These are phyloP conservation scores for Araneus ventricosus DNA, from an alignment of 1,140 invertebrate species.

Conservation along the genomic window DNA sequence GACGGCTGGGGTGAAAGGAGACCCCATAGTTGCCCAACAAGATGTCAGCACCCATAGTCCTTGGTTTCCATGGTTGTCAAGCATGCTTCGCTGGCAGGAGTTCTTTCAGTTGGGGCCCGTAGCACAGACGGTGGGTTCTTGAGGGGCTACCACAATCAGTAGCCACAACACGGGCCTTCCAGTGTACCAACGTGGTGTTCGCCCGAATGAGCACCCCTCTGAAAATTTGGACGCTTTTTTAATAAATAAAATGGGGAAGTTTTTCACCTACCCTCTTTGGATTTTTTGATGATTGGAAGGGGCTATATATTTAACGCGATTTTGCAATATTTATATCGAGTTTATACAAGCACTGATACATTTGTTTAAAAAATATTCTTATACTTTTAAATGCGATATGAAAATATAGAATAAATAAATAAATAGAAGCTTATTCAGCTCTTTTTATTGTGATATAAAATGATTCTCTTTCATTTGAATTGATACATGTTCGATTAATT, in stretches of 20 bases:
- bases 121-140: slow-evolving; percentile 22
- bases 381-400: not conserved
- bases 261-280: not conserved
- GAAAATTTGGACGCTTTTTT: slow-evolving; percentile 51
- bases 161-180: slow-evolving; percentile 59
- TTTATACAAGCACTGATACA: not conserved
- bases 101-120: slow-evolving; percentile 57
- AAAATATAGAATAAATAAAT: no score
- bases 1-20: not conserved
- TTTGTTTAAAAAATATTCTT: not conserved
- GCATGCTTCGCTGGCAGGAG: slow-evolving; percentile 67
- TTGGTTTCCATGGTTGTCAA: slow-evolving; percentile 72
- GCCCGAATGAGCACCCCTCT: slow-evolving; percentile 40
- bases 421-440: no score
- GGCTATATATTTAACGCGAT: not conserved
- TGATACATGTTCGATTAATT: no score
- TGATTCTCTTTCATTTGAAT: no score
- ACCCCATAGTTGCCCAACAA: slow-evolving; percentile 73
- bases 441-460: no score
- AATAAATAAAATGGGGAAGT: not conserved
- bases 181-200: slow-evolving; percentile 23
- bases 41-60: slow-evolving; percentile 70
- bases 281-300: not conserved
- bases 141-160: slow-evolving; percentile 53
- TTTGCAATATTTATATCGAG: not conserved